Base-by-base conservation (phyloP, 2,797 vertebrate species). In the Rachycentron canadum region DNA sequence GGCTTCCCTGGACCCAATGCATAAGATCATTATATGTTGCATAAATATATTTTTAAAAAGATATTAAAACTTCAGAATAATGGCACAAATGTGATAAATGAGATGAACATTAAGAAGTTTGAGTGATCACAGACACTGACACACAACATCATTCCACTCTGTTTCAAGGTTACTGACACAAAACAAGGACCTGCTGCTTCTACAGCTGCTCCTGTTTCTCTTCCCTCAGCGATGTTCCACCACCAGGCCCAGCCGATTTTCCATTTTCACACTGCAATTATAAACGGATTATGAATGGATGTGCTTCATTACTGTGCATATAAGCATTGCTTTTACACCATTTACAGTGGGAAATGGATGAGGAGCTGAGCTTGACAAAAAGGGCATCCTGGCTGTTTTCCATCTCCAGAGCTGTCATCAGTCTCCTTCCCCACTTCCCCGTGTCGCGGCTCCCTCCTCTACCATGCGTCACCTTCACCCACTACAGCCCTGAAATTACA, bases 401-500 rank as follows among this genome's bases (percentile, higher is more conserved):
- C 69, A 63, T 86, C 69, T 83, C 64, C 56, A 43, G 23, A 40
- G 40, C 75, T 70, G 67, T 76, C 79, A 81, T 75, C 80, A 56
- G 58, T 66, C 79, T 62, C 28, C 26, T 34, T 45, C 62, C 57
- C 73, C 66, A 21, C 50, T 62, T 47, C 40, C 55, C 64, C 23
- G 49, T 65, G 57, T 68, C 67, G 55, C 65, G 45, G 58, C 72
- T 58, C 45, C 60, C 50, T 73, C 36, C 60, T 82, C 66, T 73
- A 50, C 73, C 65, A 76, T 79, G 61, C 78, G 62, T 84, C 86
- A 83, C 80, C 78, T 83, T 83, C 76, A 59, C 61, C 86, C 69
- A 55, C 53, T 30, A 23, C 66, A 57, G 60, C 62, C 81, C 49
- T 55, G 56, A 83, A 84, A 88, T 83, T 67, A 83, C 50, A 72